Evolutionary conservation across 2,888 invertebrate species (phyloP), one percentile per base, ranked within the genome.

Genomic region (Hirtodrosophila duncani): DNA sequence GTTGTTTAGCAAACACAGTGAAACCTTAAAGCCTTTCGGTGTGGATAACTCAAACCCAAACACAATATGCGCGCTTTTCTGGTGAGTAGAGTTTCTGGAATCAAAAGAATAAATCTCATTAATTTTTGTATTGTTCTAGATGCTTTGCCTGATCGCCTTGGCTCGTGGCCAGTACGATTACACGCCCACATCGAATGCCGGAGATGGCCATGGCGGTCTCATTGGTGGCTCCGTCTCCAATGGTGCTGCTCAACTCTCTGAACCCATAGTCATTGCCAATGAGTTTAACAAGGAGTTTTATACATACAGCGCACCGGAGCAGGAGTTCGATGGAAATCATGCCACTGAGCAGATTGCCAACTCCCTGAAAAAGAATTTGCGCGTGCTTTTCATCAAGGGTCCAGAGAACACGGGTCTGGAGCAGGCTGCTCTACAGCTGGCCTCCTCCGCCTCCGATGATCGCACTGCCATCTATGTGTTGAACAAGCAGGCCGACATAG

Each of bases 361-460:
- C 27, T 55, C 72, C 0, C 14, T 83, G 21, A 80, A 79, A 43
- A 79, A 64, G 27, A 81, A 77, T 37, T 57, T 86, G 8, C 85
- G 85, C 9, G 84, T 86, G 3, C 58, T 86, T 7, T 86, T 86
- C 66, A 86, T 86, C 44, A 85, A 83, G 64, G 81, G 85, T 6
- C 86, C 86, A 34, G 84, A 84, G 64, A 83, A 83, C 21, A 63
- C 63, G 1, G 83, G 79, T 1, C 41, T 84, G 27, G 82, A 84
- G 23, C 75, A 83, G 34, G 82, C 83, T 8, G 84, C 82, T 1
- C 56, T 84, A 0, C 78, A 84, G 58, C 46, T 84, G 57, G 83
- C 81, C 11, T 77, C 79, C 29, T 68, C 77, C 0, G 78, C 80
- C 7, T 63, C 59, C 3, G 82, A 84, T 33, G 83, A 85, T 38